Evolutionary conservation across 2,113 vertebrate species (phyloP).

Genomic region (Cebus imitator): DNA sequence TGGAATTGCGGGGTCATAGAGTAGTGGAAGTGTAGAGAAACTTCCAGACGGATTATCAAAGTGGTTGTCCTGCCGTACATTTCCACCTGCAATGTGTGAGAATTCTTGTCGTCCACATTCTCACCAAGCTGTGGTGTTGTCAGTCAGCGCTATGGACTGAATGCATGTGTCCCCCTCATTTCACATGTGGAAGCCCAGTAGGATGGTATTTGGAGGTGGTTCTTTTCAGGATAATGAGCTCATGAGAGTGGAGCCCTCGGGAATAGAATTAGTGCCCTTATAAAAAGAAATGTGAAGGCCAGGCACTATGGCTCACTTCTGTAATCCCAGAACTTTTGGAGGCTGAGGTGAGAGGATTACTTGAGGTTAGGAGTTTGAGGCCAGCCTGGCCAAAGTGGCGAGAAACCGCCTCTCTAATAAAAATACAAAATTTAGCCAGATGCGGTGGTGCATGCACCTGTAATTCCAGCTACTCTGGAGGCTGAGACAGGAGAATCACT

Average conservation of each 20-base stretch:
- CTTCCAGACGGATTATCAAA: not conserved
- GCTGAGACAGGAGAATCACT: too few relatives aligned
- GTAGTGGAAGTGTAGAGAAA: not conserved
- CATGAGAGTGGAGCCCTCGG: not conserved
- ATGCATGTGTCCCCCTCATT: not conserved
- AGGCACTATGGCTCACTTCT: rapidly evolving
- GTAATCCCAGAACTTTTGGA: too few relatives aligned
- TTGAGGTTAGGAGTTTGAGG: too few relatives aligned
- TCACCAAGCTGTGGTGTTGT: not conserved
- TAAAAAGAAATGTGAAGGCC: not conserved
- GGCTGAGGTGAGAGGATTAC: too few relatives aligned
- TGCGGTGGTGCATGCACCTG: too few relatives aligned
- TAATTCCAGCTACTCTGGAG: too few relatives aligned
- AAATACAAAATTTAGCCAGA: too few relatives aligned
- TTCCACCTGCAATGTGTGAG: not conserved
- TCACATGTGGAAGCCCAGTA: not conserved
- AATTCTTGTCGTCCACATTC: not conserved
- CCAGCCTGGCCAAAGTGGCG: too few relatives aligned
- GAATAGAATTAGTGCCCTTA: not conserved
- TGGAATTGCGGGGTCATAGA: not conserved
- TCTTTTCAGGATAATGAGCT: not conserved
- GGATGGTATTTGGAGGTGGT: not conserved
- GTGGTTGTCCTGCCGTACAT: not conserved
- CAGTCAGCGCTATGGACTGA: not conserved
- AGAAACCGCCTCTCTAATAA: too few relatives aligned